Base-by-base conservation (phyloP, 2,888 invertebrate species). In the Synergus laeviventris region DNA sequence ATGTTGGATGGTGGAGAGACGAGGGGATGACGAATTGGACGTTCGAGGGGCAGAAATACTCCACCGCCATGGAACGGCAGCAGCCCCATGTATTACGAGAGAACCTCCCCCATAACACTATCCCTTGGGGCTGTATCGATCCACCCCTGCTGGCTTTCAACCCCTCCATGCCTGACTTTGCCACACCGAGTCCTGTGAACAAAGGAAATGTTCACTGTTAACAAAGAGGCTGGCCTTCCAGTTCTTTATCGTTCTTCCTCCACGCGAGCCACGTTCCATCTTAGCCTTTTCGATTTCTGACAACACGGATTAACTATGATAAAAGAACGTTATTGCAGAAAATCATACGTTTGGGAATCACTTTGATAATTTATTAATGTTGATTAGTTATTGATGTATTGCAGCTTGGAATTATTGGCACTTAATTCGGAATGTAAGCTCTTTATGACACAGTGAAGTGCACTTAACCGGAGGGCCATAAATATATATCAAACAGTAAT, bases 71-170 rank as follows among this genome's bases (percentile, higher is more conserved):
- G 82, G 77, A 80, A 82, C 78, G 81, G 79, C 80, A 78, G 82
- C 79, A 82, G 84, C 85, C 85, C 86, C 87, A 85, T 88, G 87
- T 87, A 87, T 87, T 84, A 87, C 84, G 80, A 83, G 81, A 82
- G 81, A 84, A 85, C 87, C 84, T 84, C 86, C 88, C 87, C 88
- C 88, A 88, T 88, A 88, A 87, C 86, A 84, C 86, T 86, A 87
- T 86, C 87, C 87, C 87, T 87, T 87, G 87, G 86, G 76, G 88
- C 88, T 88, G 85, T 88, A 88, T 88, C 88, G 88, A 88, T 88
- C 88, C 87, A 84, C 83, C 81, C 81, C 84, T 82, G 84, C 82
- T 83, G 82, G 83, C 83, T 84, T 83, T 83, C 77, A 84, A 80
- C 83, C 86, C 84, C 84, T 81, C 83, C 81, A 80, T 82, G 78